Conservation (phyloP, 92 coral and sea anemone genomes). For the Phymanthus crucifer region DNA sequence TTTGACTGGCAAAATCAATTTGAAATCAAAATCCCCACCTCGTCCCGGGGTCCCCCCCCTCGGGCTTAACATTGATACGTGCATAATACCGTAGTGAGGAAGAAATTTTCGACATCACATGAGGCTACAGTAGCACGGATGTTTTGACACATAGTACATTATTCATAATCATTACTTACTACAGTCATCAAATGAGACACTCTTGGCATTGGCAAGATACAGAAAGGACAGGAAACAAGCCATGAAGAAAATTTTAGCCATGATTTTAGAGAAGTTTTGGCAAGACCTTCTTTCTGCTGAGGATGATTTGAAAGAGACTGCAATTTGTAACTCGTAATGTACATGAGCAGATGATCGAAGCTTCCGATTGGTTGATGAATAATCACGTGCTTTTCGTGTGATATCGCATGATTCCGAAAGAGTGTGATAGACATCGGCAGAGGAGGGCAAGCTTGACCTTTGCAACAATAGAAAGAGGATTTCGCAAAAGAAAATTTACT, state of each 20-base stretch:
- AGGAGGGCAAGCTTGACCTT: not conserved
- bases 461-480: not conserved
- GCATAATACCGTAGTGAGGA: not conserved
- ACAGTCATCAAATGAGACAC: constrained; percentile 37
- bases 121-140: not conserved
- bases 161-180: constrained; percentile 25
- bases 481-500: too few relatives aligned
- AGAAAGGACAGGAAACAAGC: constrained; percentile 28
- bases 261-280: not conserved
- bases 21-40: too few relatives aligned
- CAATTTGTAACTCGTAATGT: not conserved
- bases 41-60: too few relatives aligned
- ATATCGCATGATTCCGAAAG: not conserved
- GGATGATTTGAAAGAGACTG: not conserved
- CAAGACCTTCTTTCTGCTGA: not conserved
- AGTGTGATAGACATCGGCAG: not conserved
- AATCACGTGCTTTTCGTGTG: not conserved
- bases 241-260: constrained; percentile 35
- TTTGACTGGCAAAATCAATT: too few relatives aligned
- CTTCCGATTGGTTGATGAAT: not conserved
- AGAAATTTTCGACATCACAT: not conserved
- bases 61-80: too few relatives aligned
- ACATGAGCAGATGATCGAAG: not conserved
- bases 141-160: too few relatives aligned
- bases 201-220: constrained; percentile 28